Conservation (phyloP, 2,113 vertebrate species). For the Cyprinodon tularosa region DNA sequence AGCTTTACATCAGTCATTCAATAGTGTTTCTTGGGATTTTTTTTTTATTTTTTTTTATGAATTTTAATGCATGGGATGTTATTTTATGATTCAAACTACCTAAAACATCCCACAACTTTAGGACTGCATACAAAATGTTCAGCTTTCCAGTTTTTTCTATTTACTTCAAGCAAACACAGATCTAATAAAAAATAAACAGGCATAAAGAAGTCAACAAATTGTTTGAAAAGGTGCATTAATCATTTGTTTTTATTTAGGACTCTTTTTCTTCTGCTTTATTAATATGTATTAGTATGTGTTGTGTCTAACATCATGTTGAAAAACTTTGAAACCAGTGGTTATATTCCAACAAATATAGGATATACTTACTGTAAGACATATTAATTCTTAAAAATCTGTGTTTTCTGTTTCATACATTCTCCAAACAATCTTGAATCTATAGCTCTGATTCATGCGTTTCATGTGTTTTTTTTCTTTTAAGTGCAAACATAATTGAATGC, state of each 20-base stretch:
- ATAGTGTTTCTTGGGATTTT: background rate
- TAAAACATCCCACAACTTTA: background rate
- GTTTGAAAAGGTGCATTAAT: too few relatives aligned
- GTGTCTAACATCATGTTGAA: background rate
- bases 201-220: too few relatives aligned
- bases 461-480: constrained; percentile 21
- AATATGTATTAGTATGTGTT: background rate
- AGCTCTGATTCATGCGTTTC: constrained; percentile 42
- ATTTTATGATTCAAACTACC: background rate
- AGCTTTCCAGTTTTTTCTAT: background rate
- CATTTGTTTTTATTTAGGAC: background rate
- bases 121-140: background rate
- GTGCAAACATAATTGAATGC: constrained; percentile 61
- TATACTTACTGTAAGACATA: background rate
- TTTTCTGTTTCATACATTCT: constrained; percentile 41
- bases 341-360: background rate
- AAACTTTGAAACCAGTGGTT: background rate
- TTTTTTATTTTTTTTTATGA: too few relatives aligned
- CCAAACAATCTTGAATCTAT: constrained; percentile 18
- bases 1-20: background rate
- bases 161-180: too few relatives aligned
- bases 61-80: background rate
- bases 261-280: background rate
- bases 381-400: background rate
- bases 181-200: too few relatives aligned